A percentile compares a stretch with the other conserved stretches of the same genome.
Conservation (phyloP, 2,888 invertebrate genomes). For the Tetheella fluctuosa region DNA sequence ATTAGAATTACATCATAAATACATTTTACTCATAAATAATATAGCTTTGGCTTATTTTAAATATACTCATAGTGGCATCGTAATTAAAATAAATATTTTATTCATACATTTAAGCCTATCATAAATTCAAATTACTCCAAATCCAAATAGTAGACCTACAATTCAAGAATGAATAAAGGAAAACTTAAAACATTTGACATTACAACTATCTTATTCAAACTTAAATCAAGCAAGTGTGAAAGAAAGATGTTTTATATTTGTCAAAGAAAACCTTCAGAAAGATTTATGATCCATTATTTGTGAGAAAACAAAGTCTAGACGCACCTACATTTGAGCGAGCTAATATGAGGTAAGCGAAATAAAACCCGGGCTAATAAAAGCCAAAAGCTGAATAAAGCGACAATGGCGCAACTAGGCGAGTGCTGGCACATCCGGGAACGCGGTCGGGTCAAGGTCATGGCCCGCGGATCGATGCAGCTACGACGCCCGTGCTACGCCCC, state of each 20-base stretch:
- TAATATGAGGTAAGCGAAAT: slow-evolving; percentile 52
- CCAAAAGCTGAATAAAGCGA: slow-evolving; percentile 67
- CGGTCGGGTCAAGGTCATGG: slow-evolving; percentile 87
- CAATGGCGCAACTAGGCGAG: slow-evolving; percentile 75
- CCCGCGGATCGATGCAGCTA: slow-evolving; percentile 86
- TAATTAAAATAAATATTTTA: not conserved
- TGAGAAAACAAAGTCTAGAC: slow-evolving; percentile 46
- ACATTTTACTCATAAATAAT: too few species aligned
- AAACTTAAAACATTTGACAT: not conserved
- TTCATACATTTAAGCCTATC: not conserved
- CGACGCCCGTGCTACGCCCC: slow-evolving; percentile 65
- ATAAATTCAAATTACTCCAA: not conserved
- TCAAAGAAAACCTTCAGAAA: slow-evolving; percentile 29
- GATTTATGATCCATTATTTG: slow-evolving; percentile 29
- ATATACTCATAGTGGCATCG: too few species aligned
- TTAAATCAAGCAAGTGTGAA: slow-evolving; percentile 19
- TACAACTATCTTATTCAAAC: slow-evolving; percentile 21
- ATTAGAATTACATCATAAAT: too few species aligned
- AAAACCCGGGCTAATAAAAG: slow-evolving; percentile 73
- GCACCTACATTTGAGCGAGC: slow-evolving; percentile 37
- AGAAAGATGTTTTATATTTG: slow-evolving; percentile 13
- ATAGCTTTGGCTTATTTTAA: not conserved
- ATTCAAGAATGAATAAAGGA: not conserved
- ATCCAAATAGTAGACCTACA: not conserved
- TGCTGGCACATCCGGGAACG: slow-evolving; percentile 78